Conservation (phyloP, 2,888 invertebrate genomes). For the Oscheius sp. region DNA sequence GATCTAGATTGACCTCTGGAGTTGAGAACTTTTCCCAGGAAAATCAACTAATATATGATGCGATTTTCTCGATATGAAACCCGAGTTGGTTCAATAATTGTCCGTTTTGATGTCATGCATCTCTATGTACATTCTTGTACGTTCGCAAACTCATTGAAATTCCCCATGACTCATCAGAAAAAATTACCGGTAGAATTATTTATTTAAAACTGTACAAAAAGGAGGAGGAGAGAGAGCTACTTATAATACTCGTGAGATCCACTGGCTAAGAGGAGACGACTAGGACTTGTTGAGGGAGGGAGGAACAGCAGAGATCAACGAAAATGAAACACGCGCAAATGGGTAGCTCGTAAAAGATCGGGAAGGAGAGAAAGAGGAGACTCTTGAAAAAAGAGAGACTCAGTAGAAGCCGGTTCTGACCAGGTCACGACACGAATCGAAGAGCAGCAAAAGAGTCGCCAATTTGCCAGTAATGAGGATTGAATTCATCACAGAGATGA, state of each 20-base stretch:
- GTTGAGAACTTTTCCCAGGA: too few relatives aligned
- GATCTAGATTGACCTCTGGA: too few relatives aligned
- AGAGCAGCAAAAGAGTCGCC: conserved; percentile 23
- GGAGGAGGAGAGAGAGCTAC: background rate
- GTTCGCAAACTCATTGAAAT: too few relatives aligned
- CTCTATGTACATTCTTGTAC: too few relatives aligned
- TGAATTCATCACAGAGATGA: conserved; percentile 31
- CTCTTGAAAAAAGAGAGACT: background rate
- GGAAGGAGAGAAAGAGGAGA: background rate
- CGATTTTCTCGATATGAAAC: too few relatives aligned
- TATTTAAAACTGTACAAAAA: too few relatives aligned
- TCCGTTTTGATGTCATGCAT: too few relatives aligned
- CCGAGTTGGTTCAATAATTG: too few relatives aligned
- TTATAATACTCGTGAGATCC: background rate
- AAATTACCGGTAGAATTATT: too few relatives aligned
- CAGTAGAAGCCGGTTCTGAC: conserved; percentile 13
- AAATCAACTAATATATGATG: too few relatives aligned
- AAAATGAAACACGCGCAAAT: background rate
- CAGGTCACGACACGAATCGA: conserved; percentile 18
- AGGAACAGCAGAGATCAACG: background rate
- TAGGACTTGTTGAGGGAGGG: background rate
- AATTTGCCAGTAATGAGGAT: conserved; percentile 23
- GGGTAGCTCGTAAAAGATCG: background rate
- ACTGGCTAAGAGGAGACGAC: too few relatives aligned
- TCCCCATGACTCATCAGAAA: too few relatives aligned